Conservation (phyloP, 2,113 vertebrate species). For the Megaceryle torquata region DNA sequence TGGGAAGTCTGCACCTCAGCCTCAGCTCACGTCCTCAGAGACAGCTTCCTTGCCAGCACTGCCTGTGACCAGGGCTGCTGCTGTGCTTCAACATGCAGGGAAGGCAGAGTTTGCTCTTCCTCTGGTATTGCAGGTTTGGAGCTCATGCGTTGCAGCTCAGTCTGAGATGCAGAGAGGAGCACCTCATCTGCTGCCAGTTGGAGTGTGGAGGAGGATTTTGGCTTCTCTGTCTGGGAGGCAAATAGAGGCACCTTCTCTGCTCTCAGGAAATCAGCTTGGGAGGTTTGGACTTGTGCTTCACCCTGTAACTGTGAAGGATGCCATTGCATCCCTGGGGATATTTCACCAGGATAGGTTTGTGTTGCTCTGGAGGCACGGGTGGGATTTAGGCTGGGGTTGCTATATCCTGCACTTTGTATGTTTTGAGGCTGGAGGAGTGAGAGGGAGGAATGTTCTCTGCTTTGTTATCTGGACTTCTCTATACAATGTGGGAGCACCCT, state of each 20-base stretch:
- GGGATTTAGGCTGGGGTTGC: neutral
- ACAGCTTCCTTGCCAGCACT: neutral
- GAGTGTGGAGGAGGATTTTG: neutral
- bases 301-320: neutral
- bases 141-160: rapidly evolving
- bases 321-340: neutral
- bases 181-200: neutral
- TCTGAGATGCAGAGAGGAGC: neutral
- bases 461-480: neutral
- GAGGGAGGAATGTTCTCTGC: neutral
- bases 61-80: neutral
- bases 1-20: neutral
- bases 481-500: neutral
- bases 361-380: neutral
- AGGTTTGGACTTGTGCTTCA: neutral
- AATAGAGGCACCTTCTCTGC: neutral
- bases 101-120: neutral
- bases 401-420: neutral
- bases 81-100: neutral
- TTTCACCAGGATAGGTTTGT: neutral
- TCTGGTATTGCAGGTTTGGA: neutral
- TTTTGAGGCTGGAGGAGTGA: neutral
- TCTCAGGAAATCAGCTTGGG: neutral
- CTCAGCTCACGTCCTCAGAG: rapidly evolving
- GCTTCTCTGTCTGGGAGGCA: neutral